phyloP scores from a whole-genome alignment of 1,140 invertebrate genomes.

The Drosophila orena region DNA sequence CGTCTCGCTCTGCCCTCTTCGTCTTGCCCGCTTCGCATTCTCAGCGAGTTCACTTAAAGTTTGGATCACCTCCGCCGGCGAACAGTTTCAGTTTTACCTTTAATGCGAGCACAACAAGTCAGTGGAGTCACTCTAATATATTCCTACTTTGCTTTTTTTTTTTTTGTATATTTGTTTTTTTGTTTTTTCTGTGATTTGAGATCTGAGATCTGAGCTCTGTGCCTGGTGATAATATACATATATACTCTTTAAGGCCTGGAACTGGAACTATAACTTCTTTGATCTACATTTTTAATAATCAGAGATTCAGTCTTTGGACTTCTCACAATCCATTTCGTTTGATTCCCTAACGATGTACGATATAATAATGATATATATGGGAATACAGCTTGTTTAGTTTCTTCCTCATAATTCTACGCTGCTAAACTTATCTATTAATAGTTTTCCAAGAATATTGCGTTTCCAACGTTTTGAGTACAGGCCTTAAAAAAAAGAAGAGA shows the following conservation, averaged over 20 bases:
- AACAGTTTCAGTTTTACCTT: conserved; percentile 75
- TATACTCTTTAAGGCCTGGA: background rate
- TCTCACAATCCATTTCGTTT: background rate
- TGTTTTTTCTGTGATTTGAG: conserved; percentile 35
- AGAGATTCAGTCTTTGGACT: background rate
- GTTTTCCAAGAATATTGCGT: no score
- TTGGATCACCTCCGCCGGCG: conserved; percentile 41
- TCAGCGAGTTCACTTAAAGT: conserved; percentile 74
- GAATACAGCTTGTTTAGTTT: no score
- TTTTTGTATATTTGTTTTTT: conserved; percentile 5
- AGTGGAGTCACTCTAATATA: conserved; percentile 48
- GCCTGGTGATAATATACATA: conserved; percentile 6
- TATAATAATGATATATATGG: no score
- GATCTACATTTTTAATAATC: conserved; percentile 5
- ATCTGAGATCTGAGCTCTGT: background rate
- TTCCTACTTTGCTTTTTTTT: conserved; percentile 15
- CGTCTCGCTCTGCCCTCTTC: background rate
- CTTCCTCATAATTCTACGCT: background rate
- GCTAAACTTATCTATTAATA: no score
- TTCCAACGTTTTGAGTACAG: no score
- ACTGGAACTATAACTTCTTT: conserved; percentile 29
- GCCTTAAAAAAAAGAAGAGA: no score
- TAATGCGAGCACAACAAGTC: conserved; percentile 75
- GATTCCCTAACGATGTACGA: background rate
- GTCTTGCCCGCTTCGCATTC: conserved; percentile 46